Evolutionary conservation across 2,888 invertebrate genomes (phyloP).

Genomic region (Pterobdella sp.): DNA sequence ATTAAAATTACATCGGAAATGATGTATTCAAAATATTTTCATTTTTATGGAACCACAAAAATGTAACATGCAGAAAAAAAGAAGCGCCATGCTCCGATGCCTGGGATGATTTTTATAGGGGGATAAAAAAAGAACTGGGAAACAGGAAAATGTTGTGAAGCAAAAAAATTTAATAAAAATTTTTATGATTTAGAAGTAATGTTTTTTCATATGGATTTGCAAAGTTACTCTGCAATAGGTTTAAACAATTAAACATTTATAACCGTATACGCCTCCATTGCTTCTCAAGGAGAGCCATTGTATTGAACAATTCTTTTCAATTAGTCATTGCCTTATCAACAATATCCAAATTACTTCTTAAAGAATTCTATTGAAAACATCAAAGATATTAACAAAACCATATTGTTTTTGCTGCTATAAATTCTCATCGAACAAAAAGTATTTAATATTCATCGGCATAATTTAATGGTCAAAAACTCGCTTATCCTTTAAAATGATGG

Average conservation of each 20-base stretch:
- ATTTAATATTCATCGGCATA: not conserved
- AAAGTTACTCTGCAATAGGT: no score
- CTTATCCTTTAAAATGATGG: slow-evolving; percentile 11
- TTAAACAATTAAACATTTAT: no score
- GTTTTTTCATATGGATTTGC: no score
- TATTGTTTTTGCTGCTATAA: not conserved
- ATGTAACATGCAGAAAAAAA: not conserved
- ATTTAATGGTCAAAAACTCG: slow-evolving; percentile 12
- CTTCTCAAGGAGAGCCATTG: no score
- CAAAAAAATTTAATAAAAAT: not conserved
- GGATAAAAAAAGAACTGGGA: not conserved
- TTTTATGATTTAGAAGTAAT: not conserved
- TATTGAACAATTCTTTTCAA: no score
- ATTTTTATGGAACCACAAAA: no score
- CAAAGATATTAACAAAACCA: not conserved
- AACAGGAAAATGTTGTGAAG: not conserved
- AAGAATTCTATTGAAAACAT: not conserved
- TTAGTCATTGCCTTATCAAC: no score
- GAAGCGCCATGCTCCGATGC: not conserved
- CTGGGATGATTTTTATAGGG: not conserved
- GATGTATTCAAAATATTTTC: no score
- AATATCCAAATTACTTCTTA: not conserved
- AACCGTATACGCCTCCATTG: no score
- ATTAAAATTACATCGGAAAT: no score
- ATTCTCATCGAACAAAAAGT: not conserved